Percentiles rank a stretch among this genome's conserved stretches.
phyloP scores from a whole-genome alignment of 2,113 vertebrate species.

The Xenopus borealis region DNA sequence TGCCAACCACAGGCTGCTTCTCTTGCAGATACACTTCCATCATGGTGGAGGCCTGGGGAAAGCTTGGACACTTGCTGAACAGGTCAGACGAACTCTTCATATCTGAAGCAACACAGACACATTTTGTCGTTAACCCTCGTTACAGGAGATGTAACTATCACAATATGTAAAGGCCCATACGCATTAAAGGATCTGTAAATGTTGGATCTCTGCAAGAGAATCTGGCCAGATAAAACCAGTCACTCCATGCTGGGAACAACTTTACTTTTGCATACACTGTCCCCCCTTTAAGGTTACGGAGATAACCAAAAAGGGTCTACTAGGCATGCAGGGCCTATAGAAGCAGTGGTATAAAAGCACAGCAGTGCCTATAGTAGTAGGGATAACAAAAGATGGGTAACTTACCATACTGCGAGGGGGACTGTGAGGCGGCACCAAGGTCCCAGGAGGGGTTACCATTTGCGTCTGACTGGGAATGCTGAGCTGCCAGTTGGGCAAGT shows the following conservation, averaged over 20 bases:
- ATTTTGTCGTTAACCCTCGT: no score
- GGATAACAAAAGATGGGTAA: not conserved
- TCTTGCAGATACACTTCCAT: constrained; percentile 95
- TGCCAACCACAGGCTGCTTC: constrained; percentile 74
- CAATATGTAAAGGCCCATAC: no score
- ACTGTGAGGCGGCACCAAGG: constrained; percentile 65
- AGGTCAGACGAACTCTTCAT: constrained; percentile 84
- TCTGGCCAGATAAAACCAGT: not conserved
- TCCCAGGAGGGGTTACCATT: constrained; percentile 80
- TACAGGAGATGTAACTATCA: no score
- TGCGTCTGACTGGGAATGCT: constrained; percentile 79
- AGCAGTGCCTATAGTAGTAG: not conserved
- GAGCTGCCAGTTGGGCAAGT: constrained; percentile 89
- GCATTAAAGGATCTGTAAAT: not conserved
- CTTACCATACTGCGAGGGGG: constrained; percentile 88
- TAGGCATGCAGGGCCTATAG: constrained; percentile 23
- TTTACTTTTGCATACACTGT: constrained; percentile 45
- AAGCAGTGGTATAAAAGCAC: no score
- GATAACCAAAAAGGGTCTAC: constrained; percentile 47
- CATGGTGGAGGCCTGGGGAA: constrained; percentile 83
- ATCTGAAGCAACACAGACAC: constrained; percentile 60
- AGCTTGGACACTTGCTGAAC: constrained; percentile 88
- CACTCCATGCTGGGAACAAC: not conserved
- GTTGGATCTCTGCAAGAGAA: not conserved
- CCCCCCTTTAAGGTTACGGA: constrained; percentile 46